Evolutionary conservation across 1,140 invertebrate species (phyloP), one percentile per base, ranked within the genome.

Genomic region (Bombus breviceps): DNA sequence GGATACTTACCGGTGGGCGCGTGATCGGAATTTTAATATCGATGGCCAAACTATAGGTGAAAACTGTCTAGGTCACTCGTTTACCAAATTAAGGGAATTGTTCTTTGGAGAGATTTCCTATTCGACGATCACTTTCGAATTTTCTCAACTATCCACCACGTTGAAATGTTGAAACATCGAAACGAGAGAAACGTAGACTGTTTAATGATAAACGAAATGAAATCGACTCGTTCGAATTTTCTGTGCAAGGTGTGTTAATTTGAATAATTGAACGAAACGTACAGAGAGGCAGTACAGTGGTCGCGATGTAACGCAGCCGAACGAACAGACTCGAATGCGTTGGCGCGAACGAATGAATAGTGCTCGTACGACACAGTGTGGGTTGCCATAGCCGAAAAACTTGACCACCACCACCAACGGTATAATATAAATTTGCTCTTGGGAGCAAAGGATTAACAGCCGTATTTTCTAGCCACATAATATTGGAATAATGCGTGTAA

Each of bases 341-440:
- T 85, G 76, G 83, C 83, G 89, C 89, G 89, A 90, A 87, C 88
- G 89, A 90, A 85, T 89, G 89, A 90, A 85, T 89, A 90, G 88
- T 86, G 85, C 59, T 64, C 68, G 22, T 32, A 82, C 41, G 57
- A 37, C 53, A 34, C 62, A 43, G 47, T 68, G 64, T 74, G 72
- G 32, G 39, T 72, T 47, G 57, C 68, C 62, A 69, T 73, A 83
- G 75, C 68, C 89, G 80, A 90, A 90, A 90, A 90, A 90, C 88
- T 86, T 41, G 77, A 59, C 82, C 83, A 79, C 86, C 81, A 84
- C 88, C 81, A 84, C 79, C 64, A 69, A 43, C 5, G 0, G 64
- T 34, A 22, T 68, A 37, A 32, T 47, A 43, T 32, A 62, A 62
- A 62, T 62, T n/a, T n/a, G 47, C 47, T 53, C 47, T 22, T 53